Percentiles rank a stretch among this genome's conserved stretches.
These are phyloP conservation scores for Actenoides hombroni DNA, from an alignment of 2,113 vertebrate genomes.

Conservation along the genomic window DNA sequence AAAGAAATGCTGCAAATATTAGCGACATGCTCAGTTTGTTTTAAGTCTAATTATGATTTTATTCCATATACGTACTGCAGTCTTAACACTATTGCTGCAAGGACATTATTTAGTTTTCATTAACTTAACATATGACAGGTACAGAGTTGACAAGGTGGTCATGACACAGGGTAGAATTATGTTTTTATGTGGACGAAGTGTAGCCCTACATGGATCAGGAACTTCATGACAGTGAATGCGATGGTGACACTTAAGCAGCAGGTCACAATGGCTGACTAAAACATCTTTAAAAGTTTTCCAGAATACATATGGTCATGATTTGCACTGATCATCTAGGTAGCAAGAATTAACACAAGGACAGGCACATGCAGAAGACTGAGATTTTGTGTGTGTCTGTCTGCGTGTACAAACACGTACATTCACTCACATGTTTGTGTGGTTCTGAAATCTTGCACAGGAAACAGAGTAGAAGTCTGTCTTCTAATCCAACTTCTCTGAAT, in stretches of 20 bases:
- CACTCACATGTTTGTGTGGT: background rate
- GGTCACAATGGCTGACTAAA: background rate
- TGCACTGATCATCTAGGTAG: background rate
- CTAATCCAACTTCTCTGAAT: background rate
- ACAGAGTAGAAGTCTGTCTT: background rate
- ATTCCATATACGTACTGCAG: background rate
- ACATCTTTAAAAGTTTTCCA: background rate
- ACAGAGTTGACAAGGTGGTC: background rate
- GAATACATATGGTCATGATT: background rate
- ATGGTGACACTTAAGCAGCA: background rate
- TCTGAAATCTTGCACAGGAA: background rate
- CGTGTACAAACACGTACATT: fast-evolving
- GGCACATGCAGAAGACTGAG: background rate
- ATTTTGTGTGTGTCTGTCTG: no score
- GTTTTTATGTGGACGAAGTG: background rate
- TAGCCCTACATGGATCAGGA: background rate
- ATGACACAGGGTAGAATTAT: background rate
- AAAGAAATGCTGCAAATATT: background rate
- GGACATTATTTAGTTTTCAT: background rate
- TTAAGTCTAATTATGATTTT: background rate
- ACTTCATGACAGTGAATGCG: background rate
- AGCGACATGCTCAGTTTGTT: background rate
- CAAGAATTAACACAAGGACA: background rate
- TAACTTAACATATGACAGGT: background rate
- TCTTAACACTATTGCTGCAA: background rate